Conservation (phyloP, 1,140 invertebrate species). For the Acromyrmex echinatior region DNA sequence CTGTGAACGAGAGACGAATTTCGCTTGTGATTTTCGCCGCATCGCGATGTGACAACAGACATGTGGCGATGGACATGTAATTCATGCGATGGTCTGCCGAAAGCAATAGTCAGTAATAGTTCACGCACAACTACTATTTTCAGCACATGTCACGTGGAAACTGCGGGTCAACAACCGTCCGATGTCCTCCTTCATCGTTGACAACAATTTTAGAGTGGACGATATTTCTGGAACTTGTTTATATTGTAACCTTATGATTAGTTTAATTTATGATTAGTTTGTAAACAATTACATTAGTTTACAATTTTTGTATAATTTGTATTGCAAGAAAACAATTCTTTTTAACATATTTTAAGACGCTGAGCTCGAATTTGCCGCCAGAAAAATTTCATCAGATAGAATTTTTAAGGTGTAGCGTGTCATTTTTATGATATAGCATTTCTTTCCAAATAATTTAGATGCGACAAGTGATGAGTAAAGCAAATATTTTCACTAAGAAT, state of each 20-base stretch:
- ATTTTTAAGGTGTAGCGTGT: too few species aligned
- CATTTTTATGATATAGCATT: too few species aligned
- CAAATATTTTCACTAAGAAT: too few species aligned
- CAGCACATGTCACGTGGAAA: not conserved
- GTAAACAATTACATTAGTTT: too few species aligned
- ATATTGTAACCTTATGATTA: not conserved
- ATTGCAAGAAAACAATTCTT: too few species aligned
- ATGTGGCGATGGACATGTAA: constrained; percentile 38
- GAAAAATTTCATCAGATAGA: too few species aligned
- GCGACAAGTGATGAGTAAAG: too few species aligned
- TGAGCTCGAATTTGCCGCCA: too few species aligned
- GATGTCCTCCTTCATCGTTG: not conserved
- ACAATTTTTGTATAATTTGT: too few species aligned
- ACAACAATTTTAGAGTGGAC: not conserved
- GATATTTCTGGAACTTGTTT: not conserved
- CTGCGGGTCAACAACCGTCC: not conserved
- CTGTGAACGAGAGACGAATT: constrained; percentile 1
- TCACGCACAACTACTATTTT: constrained; percentile 8
- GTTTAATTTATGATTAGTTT: not conserved
- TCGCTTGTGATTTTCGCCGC: constrained; percentile 42
- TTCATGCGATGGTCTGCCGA: constrained; percentile 2
- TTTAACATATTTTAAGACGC: too few species aligned
- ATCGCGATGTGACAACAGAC: not conserved
- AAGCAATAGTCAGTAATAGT: constrained; percentile 39
- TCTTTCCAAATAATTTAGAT: too few species aligned